Percentiles rank a stretch among this genome's conserved stretches.
Evolutionary conservation across 2,797 vertebrate species (phyloP).

Genomic region (Peromyscus melanophrys): DNA sequence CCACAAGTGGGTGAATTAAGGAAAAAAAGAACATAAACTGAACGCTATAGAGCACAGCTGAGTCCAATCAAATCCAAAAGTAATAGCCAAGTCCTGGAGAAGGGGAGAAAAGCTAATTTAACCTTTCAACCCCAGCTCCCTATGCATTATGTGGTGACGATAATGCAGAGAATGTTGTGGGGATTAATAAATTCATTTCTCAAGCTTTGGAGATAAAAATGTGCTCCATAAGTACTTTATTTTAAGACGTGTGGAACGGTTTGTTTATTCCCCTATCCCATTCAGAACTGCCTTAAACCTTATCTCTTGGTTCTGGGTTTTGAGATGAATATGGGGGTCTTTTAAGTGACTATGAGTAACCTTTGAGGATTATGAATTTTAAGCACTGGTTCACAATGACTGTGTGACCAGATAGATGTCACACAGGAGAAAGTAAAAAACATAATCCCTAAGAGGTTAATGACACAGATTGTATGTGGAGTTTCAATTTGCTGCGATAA

Average conservation of each 20-base stretch:
- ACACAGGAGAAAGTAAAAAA: slow-evolving; percentile 81
- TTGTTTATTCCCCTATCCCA: slow-evolving; percentile 80
- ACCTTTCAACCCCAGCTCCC: slow-evolving; percentile 75
- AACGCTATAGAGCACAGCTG: not conserved
- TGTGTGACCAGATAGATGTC: slow-evolving; percentile 84
- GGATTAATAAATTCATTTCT: slow-evolving; percentile 85
- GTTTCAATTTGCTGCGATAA: slow-evolving; percentile 82
- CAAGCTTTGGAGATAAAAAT: slow-evolving; percentile 83
- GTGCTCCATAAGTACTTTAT: slow-evolving; percentile 76
- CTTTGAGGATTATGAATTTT: slow-evolving; percentile 84
- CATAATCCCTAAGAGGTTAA: slow-evolving; percentile 84
- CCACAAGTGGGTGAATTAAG: slow-evolving; percentile 44
- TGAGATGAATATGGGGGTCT: slow-evolving; percentile 79
- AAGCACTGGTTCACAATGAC: slow-evolving; percentile 82
- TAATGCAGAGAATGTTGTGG: slow-evolving; percentile 70
- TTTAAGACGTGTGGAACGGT: slow-evolving; percentile 73
- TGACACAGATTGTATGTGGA: slow-evolving; percentile 81
- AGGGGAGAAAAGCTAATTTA: slow-evolving; percentile 68
- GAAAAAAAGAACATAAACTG: not conserved
- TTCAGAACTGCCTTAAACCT: slow-evolving; percentile 71
- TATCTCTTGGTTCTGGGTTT: slow-evolving; percentile 76
- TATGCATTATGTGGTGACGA: slow-evolving; percentile 79
- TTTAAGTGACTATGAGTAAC: slow-evolving; percentile 73
- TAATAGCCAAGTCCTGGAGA: slow-evolving; percentile 5
- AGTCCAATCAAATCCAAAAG: slow-evolving; percentile 62